These are phyloP conservation scores for Pantherophis vulpinus DNA, from an alignment of 2,797 vertebrate genomes.

Conservation along the genomic window DNA sequence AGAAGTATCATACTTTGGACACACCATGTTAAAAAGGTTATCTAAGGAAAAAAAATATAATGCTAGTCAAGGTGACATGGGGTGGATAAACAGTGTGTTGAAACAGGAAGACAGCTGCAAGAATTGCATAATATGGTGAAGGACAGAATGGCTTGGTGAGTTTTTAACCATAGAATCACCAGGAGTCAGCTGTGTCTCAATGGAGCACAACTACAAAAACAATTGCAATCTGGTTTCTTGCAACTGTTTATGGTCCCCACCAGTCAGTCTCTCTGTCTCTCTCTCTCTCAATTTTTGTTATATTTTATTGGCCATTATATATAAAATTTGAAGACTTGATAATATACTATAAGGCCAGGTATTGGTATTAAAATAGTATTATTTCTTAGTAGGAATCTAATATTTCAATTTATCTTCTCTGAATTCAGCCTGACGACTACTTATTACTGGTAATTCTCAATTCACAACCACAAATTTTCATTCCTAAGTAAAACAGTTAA, in stretches of 20 bases:
- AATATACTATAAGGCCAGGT: background rate
- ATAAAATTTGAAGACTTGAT: background rate
- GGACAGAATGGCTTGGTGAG: background rate
- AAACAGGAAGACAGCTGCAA: background rate
- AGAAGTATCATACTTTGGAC: background rate
- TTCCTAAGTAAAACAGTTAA: too few species aligned
- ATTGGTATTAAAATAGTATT: background rate
- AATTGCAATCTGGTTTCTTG: background rate
- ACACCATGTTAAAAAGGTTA: background rate
- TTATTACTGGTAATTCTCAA: slow-evolving; percentile 1
- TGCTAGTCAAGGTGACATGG: background rate
- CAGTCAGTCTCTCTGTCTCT: too few species aligned
- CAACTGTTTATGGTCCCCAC: background rate
- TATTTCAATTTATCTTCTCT: background rate
- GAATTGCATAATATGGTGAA: background rate
- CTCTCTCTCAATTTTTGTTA: background rate
- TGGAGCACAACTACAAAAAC: background rate
- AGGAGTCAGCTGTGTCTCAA: background rate
- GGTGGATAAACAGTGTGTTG: background rate
- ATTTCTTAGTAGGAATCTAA: background rate
- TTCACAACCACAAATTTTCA: too few species aligned
- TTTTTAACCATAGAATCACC: background rate
- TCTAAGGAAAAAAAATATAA: background rate
- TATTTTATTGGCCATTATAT: background rate
- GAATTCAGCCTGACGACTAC: slow-evolving; percentile 11